Base-by-base conservation (phyloP, 2,797 vertebrate species). In the Chaetophractus vellerosus region DNA sequence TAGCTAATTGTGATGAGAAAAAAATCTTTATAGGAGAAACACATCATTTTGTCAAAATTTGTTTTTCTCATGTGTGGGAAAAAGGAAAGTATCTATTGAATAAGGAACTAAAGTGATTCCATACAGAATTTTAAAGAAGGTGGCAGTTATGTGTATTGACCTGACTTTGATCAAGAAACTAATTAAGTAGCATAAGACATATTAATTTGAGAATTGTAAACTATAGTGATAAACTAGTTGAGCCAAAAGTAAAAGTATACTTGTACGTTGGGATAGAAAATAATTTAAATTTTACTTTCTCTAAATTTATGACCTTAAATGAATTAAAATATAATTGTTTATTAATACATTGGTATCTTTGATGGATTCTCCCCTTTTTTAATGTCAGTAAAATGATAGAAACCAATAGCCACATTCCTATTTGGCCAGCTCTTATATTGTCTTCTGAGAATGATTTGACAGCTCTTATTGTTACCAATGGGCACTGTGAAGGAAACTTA, bases 1-100 rank as follows among this genome's bases (percentile, higher is more conserved):
- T 80, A 75, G 28, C 8, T 76, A 64, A 86, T 11, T 79, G 21
- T 61, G 55, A 88, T 88, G 28, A 69, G 45, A 88, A 78, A 88
- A 88, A 90, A 45, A 11, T 3, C 41, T 71, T 61, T 33, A 45
- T 9, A 69, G 61, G 14, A 90, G 31, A 94, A 86, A 82, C 3
- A 55, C 28, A 87, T 6, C 6, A 21, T 71, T 74, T 87, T 64
- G 28, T 61, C 23, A 55, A 84, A 88, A 85, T 69, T 55, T 55
- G 10, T 21, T 16, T 48, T 75, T 82, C 59, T 52, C 16, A 38
- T 24, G 23, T 3, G 4, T 78, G 2, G n/a, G 38, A 41, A 23
- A 57, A 64, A 76, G 38, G 33, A 80, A 69, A 81, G 33, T 72
- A 31, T 55, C 6, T 83, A 71, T 4, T 33, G 6, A 75, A 38